phyloP scores from a whole-genome alignment of 2,113 vertebrate species.

The Ornithorhynchus anatinus region DNA sequence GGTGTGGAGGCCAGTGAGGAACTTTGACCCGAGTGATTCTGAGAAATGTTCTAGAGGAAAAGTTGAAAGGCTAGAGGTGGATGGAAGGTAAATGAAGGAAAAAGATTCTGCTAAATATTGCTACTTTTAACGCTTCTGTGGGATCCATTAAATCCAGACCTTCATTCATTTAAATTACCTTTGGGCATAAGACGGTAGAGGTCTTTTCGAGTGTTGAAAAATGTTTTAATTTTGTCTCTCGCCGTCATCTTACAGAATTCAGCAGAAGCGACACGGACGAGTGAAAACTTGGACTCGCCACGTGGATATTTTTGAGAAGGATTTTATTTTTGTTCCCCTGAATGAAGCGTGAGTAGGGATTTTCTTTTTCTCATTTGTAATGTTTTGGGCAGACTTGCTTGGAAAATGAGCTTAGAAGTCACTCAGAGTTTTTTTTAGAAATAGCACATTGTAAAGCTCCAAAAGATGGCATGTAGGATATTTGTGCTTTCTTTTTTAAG shows the following conservation, averaged over 20 bases:
- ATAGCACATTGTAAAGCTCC: no score
- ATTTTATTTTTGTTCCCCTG: conserved; percentile 98
- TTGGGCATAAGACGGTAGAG: background rate
- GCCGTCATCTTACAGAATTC: conserved; percentile 78
- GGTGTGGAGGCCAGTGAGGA: no score
- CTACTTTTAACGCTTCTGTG: no score
- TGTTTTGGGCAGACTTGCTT: background rate
- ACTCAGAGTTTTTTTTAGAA: no score
- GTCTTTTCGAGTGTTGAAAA: background rate
- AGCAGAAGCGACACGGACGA: conserved; percentile 91
- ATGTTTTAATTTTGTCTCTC: background rate
- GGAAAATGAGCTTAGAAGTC: no score
- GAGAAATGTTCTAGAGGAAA: no score
- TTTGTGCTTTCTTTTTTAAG: background rate
- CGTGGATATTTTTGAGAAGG: conserved; percentile 97
- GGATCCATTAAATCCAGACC: background rate
- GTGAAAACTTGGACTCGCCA: conserved; percentile 98
- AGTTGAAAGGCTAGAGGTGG: no score
- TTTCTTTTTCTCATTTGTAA: background rate
- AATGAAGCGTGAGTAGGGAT: conserved; percentile 93
- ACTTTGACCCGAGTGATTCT: no score
- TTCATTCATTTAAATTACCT: background rate
- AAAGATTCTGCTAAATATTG: no score
- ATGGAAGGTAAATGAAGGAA: no score
- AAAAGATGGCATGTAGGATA: background rate